These are phyloP conservation scores for Machimus rusticus DNA, from an alignment of 2,888 invertebrate species.

Conservation along the genomic window DNA sequence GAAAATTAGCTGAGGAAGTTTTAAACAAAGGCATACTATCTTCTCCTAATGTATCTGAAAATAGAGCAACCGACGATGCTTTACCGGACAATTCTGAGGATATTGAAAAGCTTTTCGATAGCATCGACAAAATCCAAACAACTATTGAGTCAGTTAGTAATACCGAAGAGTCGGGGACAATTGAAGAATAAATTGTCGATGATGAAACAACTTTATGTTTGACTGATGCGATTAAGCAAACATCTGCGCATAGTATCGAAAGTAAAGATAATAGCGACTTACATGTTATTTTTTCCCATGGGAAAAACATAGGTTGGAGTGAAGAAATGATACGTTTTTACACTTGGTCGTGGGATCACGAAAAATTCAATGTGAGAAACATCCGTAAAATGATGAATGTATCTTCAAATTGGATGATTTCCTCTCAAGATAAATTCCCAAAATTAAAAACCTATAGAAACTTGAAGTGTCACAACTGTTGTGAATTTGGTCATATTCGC, in stretches of 20 bases:
- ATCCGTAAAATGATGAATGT: conserved; percentile 70
- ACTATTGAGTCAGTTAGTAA: not conserved
- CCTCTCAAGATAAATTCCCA: conserved; percentile 56
- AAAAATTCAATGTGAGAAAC: conserved; percentile 68
- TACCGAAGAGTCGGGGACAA: not conserved
- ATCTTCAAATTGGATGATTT: conserved; percentile 56
- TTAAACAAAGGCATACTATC: conserved; percentile 38
- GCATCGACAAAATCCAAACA: not conserved
- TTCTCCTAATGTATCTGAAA: not conserved
- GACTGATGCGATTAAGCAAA: too few relatives aligned
- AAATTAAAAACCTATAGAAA: conserved; percentile 51
- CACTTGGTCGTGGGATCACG: conserved; percentile 72
- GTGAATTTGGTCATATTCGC: conserved; percentile 70
- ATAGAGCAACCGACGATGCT: not conserved
- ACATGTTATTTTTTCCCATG: not conserved
- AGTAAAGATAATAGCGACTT: not conserved
- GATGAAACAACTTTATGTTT: not conserved
- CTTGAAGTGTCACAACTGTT: conserved; percentile 71
- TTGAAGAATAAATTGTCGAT: not conserved
- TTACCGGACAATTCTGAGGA: not conserved
- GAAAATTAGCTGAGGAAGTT: conserved; percentile 57
- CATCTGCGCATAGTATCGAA: not conserved
- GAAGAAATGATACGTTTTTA: conserved; percentile 71
- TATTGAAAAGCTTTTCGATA: not conserved
- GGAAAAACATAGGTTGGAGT: conserved; percentile 57